These are phyloP conservation scores for Vanessa cardui DNA, from an alignment of 2,888 invertebrate species.

Conservation along the genomic window DNA sequence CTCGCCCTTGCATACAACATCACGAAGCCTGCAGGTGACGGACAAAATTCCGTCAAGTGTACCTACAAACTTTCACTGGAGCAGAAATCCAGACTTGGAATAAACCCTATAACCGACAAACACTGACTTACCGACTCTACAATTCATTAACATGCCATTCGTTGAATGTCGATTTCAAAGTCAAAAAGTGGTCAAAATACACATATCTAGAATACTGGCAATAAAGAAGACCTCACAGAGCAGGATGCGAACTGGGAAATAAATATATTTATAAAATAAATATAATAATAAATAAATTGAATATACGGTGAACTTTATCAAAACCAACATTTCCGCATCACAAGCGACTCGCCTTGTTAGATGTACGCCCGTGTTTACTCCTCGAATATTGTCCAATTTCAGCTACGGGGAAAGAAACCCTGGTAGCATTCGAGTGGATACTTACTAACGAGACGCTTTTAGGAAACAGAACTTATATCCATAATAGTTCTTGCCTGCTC, in stretches of 20 bases:
- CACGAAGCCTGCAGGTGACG: too few relatives aligned
- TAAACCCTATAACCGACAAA: too few relatives aligned
- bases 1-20: too few relatives aligned
- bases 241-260: background rate
- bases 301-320: constrained; percentile 5
- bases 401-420: too few relatives aligned
- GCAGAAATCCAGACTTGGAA: too few relatives aligned
- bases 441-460: background rate
- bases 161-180: too few relatives aligned
- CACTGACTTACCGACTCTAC: too few relatives aligned
- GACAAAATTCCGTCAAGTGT: too few relatives aligned
- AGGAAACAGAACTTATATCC: background rate
- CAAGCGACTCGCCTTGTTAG: background rate
- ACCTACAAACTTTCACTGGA: too few relatives aligned
- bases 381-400: too few relatives aligned
- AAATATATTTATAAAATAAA: too few relatives aligned
- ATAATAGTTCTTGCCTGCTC: background rate
- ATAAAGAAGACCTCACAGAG: background rate
- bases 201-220: background rate
- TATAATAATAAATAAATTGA: constrained; percentile 12
- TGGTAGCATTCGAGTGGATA: too few relatives aligned
- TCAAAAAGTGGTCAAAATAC: background rate
- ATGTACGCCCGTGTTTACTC: background rate
- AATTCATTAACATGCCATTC: background rate
- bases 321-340: background rate